These are phyloP conservation scores for Pipistrellus pipistrellus DNA, from an alignment of 2,797 vertebrate genomes.

Conservation along the genomic window DNA sequence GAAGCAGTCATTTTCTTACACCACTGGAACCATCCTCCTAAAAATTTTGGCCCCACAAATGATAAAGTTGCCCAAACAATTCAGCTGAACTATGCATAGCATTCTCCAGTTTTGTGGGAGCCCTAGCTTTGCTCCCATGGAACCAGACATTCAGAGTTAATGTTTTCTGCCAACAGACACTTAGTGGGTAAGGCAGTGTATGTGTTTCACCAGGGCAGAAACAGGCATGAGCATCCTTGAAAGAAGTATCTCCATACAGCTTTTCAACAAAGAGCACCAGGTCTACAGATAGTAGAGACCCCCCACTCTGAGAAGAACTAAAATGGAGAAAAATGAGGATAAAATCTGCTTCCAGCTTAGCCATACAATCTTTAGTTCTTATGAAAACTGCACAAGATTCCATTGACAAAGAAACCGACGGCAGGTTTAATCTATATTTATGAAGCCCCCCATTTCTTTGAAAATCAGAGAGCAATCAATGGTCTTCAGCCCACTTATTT, in stretches of 20 bases:
- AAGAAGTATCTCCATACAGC: neutral
- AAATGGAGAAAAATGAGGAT: conserved; percentile 10
- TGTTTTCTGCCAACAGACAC: neutral
- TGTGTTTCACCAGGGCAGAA: neutral
- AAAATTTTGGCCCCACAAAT: conserved; percentile 1
- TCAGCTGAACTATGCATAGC: neutral
- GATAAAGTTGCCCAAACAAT: neutral
- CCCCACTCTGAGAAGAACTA: neutral
- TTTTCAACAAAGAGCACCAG: neutral
- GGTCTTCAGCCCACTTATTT: neutral
- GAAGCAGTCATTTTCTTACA: neutral
- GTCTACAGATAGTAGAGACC: neutral
- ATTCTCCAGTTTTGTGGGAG: neutral
- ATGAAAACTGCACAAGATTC: conserved; percentile 1
- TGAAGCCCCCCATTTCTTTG: neutral
- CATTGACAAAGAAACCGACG: conserved; percentile 39
- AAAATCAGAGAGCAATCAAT: neutral
- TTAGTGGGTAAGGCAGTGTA: neutral
- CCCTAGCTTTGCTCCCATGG: neutral
- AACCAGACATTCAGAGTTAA: conserved; percentile 15
- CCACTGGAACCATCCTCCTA: neutral
- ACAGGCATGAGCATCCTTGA: neutral
- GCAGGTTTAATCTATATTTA: neutral
- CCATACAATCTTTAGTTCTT: conserved; percentile 12
- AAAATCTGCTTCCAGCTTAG: neutral